Conservation (phyloP, 2,113 vertebrate genomes). For the Sardina pilchardus region DNA sequence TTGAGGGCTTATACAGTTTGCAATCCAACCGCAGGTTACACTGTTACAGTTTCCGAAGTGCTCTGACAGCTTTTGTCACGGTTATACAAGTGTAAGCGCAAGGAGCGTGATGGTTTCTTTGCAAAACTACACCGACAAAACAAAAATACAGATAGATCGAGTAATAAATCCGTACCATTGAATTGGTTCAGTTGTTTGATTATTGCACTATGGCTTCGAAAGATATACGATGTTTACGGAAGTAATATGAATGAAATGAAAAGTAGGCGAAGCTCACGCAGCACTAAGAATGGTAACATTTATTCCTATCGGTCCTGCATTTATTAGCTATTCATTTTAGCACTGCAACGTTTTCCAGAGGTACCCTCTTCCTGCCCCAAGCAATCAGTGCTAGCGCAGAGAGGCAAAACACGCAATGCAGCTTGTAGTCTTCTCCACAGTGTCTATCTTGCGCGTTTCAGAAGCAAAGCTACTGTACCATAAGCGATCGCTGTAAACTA, state of each 20-base stretch:
- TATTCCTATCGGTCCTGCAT: not conserved
- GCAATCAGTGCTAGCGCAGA: constrained; percentile 44
- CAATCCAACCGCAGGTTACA: not conserved
- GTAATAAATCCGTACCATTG: not conserved
- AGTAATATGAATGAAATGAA: not conserved
- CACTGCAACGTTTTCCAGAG: constrained; percentile 11
- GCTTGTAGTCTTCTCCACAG: constrained; percentile 28
- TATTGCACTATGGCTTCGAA: not conserved
- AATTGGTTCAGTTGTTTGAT: not conserved
- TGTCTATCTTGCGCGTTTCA: not conserved
- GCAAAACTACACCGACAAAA: not conserved
- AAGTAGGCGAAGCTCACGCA: not conserved
- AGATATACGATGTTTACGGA: not conserved
- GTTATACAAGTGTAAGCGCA: not conserved
- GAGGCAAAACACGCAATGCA: constrained; percentile 71
- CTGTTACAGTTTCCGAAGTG: not conserved
- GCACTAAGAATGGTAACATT: not conserved
- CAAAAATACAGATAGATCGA: not conserved
- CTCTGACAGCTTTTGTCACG: constrained; percentile 7
- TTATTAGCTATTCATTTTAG: not conserved
- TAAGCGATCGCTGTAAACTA: no score
- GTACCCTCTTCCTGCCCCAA: not conserved
- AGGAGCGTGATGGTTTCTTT: not conserved
- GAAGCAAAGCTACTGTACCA: not conserved
- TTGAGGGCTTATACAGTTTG: not conserved